Evolutionary conservation across 2,888 invertebrate genomes (phyloP), one percentile per base, ranked within the genome.

Genomic region (Apotomis capreana): DNA sequence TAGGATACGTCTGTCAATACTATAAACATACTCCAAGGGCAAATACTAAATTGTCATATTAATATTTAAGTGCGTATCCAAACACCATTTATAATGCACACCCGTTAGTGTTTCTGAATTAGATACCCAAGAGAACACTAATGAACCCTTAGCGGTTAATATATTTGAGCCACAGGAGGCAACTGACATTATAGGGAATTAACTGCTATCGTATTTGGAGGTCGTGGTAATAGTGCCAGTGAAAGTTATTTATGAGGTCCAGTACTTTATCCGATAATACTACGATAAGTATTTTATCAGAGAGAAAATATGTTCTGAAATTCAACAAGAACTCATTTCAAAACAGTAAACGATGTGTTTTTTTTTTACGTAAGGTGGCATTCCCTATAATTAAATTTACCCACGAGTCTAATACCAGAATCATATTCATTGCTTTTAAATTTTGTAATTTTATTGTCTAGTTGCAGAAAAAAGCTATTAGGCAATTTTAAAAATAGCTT

Each of bases 131-230:
- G 46, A 44, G 51, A 62, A 57, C 59, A 65, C 55, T 70, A 51
- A 71, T 62, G 57, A 62, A 65, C 61, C 51, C 67, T 71, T 68
- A n/a, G 65, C 60, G 60, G 62, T 57, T 71, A 44, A 71, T 71
- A 57, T 57, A 62, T 62, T 40, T 62, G 57, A n/a, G 60, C n/a
- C 65, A 55, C 67, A 51, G 44, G 57, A 51, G 60, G 61, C 57
- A 62, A 13, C 37, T 68, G 61, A 36, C 59, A 54, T 59, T 70
- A 49, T 12, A 26, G 51, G 13, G 67, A 49, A 70, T 65, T 67
- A 61, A 65, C 40, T 62, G 26, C 36, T 37, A 49, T 44, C 9
- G 15, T 49, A 51, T 61, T 61, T 61, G 58, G 37, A 55, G 40
- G 55, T 40, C 40, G 6, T 6, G 55, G 44, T 65, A 58, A 15